A percentile compares a stretch with the other conserved stretches of the same genome.
Evolutionary conservation across 2,113 vertebrate genomes (phyloP).

Genomic region (Tragelaphus strepsiceros): DNA sequence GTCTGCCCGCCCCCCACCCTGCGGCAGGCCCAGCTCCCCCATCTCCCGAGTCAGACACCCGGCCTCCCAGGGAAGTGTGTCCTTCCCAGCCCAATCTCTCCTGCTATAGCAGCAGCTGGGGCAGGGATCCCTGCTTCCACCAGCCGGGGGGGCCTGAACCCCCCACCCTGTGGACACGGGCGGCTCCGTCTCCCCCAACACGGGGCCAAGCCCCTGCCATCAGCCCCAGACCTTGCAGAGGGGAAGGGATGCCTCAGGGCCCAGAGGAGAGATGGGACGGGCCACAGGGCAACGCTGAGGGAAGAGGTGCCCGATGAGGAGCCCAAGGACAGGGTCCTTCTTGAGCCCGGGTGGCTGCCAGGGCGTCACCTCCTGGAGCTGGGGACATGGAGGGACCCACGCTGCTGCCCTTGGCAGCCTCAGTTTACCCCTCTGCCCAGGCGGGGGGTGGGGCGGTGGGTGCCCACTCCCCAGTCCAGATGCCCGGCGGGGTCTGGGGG

Average conservation of each 20-base stretch:
- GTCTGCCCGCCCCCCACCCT: neutral
- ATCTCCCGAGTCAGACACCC: neutral
- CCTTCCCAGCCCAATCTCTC: neutral
- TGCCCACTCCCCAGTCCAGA: slow-evolving; percentile 31
- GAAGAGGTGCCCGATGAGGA: neutral
- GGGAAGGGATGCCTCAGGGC: neutral
- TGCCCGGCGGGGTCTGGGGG: neutral
- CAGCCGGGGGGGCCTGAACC: neutral
- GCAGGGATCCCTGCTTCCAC: neutral
- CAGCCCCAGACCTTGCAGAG: neutral
- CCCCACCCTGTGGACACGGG: fast-evolving
- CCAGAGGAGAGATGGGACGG: neutral
- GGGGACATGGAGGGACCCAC: neutral
- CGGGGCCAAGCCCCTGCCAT: too few relatives aligned
- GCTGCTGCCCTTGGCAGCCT: neutral
- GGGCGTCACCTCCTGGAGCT: neutral
- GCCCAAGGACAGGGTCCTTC: neutral
- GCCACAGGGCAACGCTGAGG: neutral
- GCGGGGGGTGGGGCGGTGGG: neutral
- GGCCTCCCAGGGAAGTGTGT: neutral
- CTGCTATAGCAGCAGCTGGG: neutral
- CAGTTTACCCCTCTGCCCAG: neutral
- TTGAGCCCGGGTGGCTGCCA: neutral
- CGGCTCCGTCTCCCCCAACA: neutral
- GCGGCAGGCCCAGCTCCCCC: too few relatives aligned